These are phyloP conservation scores for Peromyscus nudipes DNA, from an alignment of 2,797 vertebrate genomes.

Conservation along the genomic window DNA sequence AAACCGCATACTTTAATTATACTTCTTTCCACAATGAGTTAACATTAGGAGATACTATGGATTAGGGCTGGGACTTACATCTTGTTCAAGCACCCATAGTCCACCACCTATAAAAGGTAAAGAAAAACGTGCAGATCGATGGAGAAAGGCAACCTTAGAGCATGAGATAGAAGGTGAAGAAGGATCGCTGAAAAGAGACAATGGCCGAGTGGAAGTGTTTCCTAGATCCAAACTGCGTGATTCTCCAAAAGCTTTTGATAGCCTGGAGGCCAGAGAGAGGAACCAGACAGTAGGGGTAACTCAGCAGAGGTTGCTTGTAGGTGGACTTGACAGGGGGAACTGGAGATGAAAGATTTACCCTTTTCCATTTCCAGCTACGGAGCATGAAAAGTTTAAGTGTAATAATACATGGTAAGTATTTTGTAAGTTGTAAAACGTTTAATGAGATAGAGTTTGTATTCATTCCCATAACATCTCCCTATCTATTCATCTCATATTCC, in stretches of 20 bases:
- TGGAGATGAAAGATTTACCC: not conserved
- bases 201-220: not conserved
- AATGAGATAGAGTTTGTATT: slow-evolving; percentile 26
- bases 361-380: not conserved
- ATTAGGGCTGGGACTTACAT: not conserved
- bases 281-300: not conserved
- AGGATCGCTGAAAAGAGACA: not conserved
- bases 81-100: not conserved
- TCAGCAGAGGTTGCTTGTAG: not conserved
- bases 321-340: not conserved
- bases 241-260: slow-evolving; percentile 24
- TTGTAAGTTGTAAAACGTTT: slow-evolving; percentile 10
- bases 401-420: not conserved
- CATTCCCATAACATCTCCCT: not conserved
- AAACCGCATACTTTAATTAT: slow-evolving; percentile 18
- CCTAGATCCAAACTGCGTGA: not conserved
- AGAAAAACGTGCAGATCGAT: not conserved
- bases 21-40: not conserved
- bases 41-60: not conserved
- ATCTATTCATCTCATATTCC: not conserved
- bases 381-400: slow-evolving; percentile 22
- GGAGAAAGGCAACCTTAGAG: not conserved
- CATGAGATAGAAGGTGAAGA: not conserved
- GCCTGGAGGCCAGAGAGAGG: not conserved
- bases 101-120: not conserved